A percentile compares a stretch with the other conserved stretches of the same genome.
phyloP scores from a whole-genome alignment of 1,140 invertebrate species.

The Bombus haemorrhoidalis region DNA sequence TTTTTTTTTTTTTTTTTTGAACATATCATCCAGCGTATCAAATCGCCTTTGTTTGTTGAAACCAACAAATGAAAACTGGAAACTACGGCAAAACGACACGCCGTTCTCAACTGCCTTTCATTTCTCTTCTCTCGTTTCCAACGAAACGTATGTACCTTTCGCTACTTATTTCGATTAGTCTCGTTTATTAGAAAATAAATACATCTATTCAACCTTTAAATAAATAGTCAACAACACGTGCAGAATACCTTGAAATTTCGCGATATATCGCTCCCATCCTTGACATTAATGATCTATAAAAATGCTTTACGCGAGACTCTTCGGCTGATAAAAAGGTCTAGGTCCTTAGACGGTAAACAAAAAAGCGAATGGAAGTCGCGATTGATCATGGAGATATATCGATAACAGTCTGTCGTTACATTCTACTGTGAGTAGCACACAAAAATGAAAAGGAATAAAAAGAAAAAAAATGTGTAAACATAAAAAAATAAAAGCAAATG shows the following conservation, averaged over 20 bases:
- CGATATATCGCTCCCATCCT: slow-evolving; percentile 5
- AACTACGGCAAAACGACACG: background rate
- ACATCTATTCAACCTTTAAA: slow-evolving; percentile 27
- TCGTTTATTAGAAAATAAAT: slow-evolving; percentile 38
- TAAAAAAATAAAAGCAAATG: background rate
- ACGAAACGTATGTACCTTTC: background rate
- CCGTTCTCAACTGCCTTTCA: background rate
- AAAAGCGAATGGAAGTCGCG: slow-evolving; percentile 16
- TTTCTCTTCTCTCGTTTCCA: background rate
- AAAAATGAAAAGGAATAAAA: background rate
- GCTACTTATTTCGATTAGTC: background rate
- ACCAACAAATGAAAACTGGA: slow-evolving; percentile 13
- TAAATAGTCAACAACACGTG: slow-evolving; percentile 39
- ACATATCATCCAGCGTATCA: background rate
- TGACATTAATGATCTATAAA: slow-evolving; percentile 23
- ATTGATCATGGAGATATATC: background rate
- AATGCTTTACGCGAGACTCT: slow-evolving; percentile 1
- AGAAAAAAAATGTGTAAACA: background rate
- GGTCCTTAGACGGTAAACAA: slow-evolving; percentile 1
- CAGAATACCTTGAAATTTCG: slow-evolving; percentile 31
- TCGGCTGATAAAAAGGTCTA: slow-evolving; percentile 1
- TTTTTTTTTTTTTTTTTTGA: too few relatives aligned
- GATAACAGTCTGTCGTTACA: slow-evolving; percentile 22
- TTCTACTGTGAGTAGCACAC: slow-evolving; percentile 14
- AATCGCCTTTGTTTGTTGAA: slow-evolving; percentile 21